A percentile compares a stretch with the other conserved stretches of the same genome.
phyloP scores from a whole-genome alignment of 2,797 vertebrate genomes.

The Bufotes viridis region DNA sequence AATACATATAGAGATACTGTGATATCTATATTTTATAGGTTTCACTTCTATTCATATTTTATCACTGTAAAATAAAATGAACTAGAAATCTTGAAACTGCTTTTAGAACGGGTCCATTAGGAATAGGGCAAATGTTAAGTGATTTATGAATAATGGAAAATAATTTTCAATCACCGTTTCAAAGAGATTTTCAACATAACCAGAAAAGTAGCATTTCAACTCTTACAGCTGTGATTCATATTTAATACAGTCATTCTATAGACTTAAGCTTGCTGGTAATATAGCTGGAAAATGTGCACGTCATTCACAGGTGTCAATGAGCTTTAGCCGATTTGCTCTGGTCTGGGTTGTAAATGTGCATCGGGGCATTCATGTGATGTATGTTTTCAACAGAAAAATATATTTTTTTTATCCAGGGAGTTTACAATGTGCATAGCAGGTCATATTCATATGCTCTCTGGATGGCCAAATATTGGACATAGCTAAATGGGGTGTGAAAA shows the following conservation, averaged over 20 bases:
- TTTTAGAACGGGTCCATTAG: slow-evolving; percentile 44
- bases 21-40: slow-evolving; percentile 45
- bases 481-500: no score
- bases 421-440: neutral
- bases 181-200: slow-evolving; percentile 45
- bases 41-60: slow-evolving; percentile 44
- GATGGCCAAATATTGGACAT: neutral
- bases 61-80: slow-evolving; percentile 47
- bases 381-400: neutral
- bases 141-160: slow-evolving; percentile 61
- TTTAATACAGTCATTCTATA: slow-evolving; percentile 34
- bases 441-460: neutral
- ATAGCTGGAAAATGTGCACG: neutral
- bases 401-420: neutral
- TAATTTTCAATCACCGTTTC: slow-evolving; percentile 56
- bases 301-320: neutral
- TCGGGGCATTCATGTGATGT: neutral
- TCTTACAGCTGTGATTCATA: slow-evolving; percentile 32
- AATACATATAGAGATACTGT: slow-evolving; percentile 26
- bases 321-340: neutral
- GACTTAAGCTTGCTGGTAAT: neutral
- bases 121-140: slow-evolving; percentile 58
- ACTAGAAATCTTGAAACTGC: slow-evolving; percentile 29
- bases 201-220: slow-evolving; percentile 28
- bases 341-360: neutral